These are phyloP conservation scores for Chaenodraco wilsoni DNA, from an alignment of 2,797 vertebrate genomes.

Conservation along the genomic window DNA sequence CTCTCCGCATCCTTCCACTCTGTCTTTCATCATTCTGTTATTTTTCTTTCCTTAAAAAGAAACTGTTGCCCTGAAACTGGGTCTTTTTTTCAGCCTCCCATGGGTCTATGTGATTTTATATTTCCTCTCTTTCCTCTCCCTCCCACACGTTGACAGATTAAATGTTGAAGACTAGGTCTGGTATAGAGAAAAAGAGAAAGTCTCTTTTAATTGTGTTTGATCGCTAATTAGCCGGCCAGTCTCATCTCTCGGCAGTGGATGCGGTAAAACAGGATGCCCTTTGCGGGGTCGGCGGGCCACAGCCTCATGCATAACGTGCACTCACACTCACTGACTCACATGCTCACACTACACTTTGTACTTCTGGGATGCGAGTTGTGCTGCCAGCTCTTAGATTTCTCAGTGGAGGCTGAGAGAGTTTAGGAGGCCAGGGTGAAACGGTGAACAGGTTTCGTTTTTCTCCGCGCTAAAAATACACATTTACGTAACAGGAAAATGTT, in stretches of 20 bases:
- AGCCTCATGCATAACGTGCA: constrained; percentile 19
- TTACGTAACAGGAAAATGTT: constrained; percentile 34
- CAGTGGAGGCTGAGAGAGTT: constrained; percentile 33
- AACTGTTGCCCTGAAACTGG: constrained; percentile 70
- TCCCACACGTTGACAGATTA: constrained; percentile 67
- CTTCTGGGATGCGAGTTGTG: constrained; percentile 11
- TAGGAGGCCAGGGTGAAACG: constrained; percentile 28
- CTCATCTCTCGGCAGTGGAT: constrained; percentile 46
- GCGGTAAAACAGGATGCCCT: constrained; percentile 55
- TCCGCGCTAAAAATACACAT: constrained; percentile 45
- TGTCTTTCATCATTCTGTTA: constrained; percentile 67
- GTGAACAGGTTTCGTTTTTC: background rate
- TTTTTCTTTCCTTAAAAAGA: constrained; percentile 69
- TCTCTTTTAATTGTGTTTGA: constrained; percentile 70
- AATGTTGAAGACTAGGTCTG: constrained; percentile 61
- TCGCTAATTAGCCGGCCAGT: constrained; percentile 60
- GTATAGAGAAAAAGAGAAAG: constrained; percentile 48
- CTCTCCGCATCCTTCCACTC: constrained; percentile 36
- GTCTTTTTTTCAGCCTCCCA: constrained; percentile 56
- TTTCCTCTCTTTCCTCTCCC: constrained; percentile 36
- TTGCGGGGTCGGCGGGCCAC: constrained; percentile 56
- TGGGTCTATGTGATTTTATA: constrained; percentile 30
- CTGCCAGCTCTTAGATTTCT: constrained; percentile 42
- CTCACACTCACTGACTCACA: constrained; percentile 8
- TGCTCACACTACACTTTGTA: constrained; percentile 18